Percentiles rank a stretch among this genome's conserved stretches.
Conservation (phyloP, 2,888 invertebrate genomes). For the Hydroisotoma schaefferi region DNA sequence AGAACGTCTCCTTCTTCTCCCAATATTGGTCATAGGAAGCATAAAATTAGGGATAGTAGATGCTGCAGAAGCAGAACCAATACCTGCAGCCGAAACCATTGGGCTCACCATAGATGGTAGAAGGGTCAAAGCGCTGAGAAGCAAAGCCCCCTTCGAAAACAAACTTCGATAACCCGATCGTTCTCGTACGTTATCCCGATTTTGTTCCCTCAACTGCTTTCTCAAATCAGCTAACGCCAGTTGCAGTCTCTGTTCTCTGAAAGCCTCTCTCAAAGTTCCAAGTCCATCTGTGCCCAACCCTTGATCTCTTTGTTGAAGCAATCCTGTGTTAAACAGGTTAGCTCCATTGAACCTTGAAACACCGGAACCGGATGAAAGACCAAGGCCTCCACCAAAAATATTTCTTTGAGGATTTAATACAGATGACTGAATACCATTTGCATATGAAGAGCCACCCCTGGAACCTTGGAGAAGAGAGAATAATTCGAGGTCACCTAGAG, state of each 20-base stretch:
- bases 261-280: conserved; percentile 35
- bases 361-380: not conserved
- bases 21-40: conserved; percentile 21
- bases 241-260: conserved; percentile 45
- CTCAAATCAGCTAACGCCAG: conserved; percentile 38
- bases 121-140: conserved; percentile 44
- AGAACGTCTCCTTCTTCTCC: conserved; percentile 10
- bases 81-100: conserved; percentile 21
- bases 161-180: conserved; percentile 37
- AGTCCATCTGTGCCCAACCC: conserved; percentile 17
- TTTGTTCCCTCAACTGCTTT: conserved; percentile 40
- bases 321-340: not conserved
- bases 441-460: not conserved
- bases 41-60: conserved; percentile 29
- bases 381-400: not conserved
- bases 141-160: conserved; percentile 47
- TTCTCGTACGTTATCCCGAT: conserved; percentile 31
- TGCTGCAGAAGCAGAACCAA: conserved; percentile 11
- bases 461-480: conserved; percentile 2
- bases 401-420: conserved; percentile 8
- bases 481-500: conserved; percentile 14
- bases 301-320: not conserved
- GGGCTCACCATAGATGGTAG: conserved; percentile 28
- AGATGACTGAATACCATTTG: not conserved
- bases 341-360: not conserved